Evolutionary conservation across 2,888 invertebrate genomes (phyloP).

Genomic region (Drosophila acutilabella): DNA sequence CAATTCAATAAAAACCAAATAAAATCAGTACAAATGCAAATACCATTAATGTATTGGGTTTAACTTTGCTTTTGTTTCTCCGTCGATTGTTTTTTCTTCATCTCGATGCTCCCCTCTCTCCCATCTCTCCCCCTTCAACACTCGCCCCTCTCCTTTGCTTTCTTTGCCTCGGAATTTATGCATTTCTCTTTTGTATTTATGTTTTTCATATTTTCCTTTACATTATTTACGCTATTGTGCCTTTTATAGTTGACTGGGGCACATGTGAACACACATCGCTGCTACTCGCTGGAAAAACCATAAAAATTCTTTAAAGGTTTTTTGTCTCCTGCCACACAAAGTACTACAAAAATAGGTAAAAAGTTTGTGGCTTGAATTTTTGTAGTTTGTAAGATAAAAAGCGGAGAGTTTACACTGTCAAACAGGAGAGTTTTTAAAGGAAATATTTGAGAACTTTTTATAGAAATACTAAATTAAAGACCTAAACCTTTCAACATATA

Average conservation of each 20-base stretch:
- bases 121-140: neutral
- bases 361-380: neutral
- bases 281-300: neutral
- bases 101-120: neutral
- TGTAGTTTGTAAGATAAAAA: constrained; percentile 4
- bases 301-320: constrained; percentile 31
- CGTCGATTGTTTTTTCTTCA: constrained; percentile 51
- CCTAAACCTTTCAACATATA: too few relatives aligned
- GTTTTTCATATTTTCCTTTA: constrained; percentile 59
- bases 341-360: constrained; percentile 6
- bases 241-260: constrained; percentile 70
- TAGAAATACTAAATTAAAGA: too few relatives aligned
- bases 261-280: constrained; percentile 38
- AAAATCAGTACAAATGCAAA: constrained; percentile 84
- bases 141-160: neutral
- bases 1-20: constrained; percentile 84
- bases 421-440: neutral
- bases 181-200: constrained; percentile 64
- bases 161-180: constrained; percentile 44
- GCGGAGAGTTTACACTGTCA: too few relatives aligned
- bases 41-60: constrained; percentile 82
- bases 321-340: neutral
- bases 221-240: constrained; percentile 66
- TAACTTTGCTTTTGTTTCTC: constrained; percentile 75
- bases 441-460: neutral